Conservation (phyloP, 35 echinoderm and acorn worm genomes). For the Apostichopus parvimensis region DNA sequence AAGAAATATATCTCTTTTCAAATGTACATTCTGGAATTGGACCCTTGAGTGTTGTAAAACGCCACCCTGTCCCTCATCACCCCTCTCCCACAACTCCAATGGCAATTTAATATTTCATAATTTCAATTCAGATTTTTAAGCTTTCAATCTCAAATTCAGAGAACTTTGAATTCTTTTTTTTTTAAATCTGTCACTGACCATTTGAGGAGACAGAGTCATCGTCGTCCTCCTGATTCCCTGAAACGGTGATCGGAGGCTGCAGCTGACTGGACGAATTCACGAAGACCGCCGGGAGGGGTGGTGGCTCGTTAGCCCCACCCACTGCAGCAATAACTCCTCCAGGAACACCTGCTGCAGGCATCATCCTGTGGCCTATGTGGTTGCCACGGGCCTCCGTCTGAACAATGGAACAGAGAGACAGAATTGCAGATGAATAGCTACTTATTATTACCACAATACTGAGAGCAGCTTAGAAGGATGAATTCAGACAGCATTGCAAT, state of each 20-base stretch:
- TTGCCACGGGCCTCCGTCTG: slow-evolving; percentile 65
- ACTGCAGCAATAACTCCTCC: slow-evolving; percentile 55
- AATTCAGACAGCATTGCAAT: too few relatives aligned
- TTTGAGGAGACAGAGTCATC: slow-evolving; percentile 58
- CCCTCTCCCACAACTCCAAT: too few relatives aligned
- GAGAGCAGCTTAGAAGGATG: not conserved
- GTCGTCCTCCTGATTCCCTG: slow-evolving; percentile 73
- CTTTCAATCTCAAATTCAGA: too few relatives aligned
- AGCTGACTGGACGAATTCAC: slow-evolving; percentile 75
- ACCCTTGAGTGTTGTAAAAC: too few relatives aligned
- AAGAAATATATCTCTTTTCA: too few relatives aligned
- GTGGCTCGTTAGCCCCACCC: slow-evolving; percentile 58
- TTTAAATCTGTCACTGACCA: slow-evolving; percentile 5
- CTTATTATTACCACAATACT: not conserved
- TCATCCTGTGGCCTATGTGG: slow-evolving; percentile 91
- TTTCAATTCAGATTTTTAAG: too few relatives aligned
- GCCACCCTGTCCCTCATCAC: too few relatives aligned
- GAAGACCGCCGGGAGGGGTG: slow-evolving; percentile 80
- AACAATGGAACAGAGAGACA: slow-evolving; percentile 4
- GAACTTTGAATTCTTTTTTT: too few relatives aligned
- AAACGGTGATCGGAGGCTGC: slow-evolving; percentile 79
- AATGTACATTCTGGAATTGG: too few relatives aligned
- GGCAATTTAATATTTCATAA: not conserved
- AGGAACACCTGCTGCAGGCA: slow-evolving; percentile 74
- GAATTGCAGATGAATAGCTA: not conserved